Base-by-base conservation (phyloP, 53 echinoderm and acorn worm species). In the Temnopleurus reevesii region DNA sequence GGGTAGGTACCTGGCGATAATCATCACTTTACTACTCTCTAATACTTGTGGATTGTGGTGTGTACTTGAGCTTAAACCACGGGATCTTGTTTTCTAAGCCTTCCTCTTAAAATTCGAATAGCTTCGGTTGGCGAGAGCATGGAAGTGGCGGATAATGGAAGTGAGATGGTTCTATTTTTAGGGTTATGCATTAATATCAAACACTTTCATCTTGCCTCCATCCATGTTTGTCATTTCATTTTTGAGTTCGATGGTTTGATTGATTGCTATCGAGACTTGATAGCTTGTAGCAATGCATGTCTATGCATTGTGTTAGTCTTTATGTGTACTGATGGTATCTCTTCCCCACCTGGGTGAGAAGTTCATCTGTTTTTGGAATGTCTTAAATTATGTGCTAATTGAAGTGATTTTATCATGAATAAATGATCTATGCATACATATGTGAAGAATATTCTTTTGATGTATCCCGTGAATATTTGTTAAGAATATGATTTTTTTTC, bases 71-170 rank as follows among this genome's bases (percentile, higher is more conserved):
- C 77, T 79, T 44, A 27, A 79, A 21, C 79, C 30, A 29, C 15
- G 15, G 46, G 79, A 79, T 77, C 77, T 45, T 26, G 26, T 79
- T 49, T 77, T 79, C n/a, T 79, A 79, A 41, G 71, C 71, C n/a
- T 4, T 41, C 71, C 9, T 7, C 21, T 71, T n/a, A n/a, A n/a
- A n/a, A n/a, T 71, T 36, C 8, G 41, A 38, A 21, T 2, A 18
- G 8, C 18, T 71, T 71, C n/a, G 6, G 4, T 6, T 2, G 23
- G 38, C 41, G n/a, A 41, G 71, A 71, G 41, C 7, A 41, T 30
- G 31, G 33, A 33, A 31, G 31, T 56, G 31, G n/a, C 17, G 17
- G 2, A 34, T 63, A 2, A 63, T 63, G 63, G 63, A 31, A 31
- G 13, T 61, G 61, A 61, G 31, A 29, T 15, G 3, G 15, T 63